A percentile compares a stretch with the other conserved stretches of the same genome.
These are phyloP conservation scores for Parelbella ahira DNA, from an alignment of 2,888 invertebrate species.

Conservation along the genomic window DNA sequence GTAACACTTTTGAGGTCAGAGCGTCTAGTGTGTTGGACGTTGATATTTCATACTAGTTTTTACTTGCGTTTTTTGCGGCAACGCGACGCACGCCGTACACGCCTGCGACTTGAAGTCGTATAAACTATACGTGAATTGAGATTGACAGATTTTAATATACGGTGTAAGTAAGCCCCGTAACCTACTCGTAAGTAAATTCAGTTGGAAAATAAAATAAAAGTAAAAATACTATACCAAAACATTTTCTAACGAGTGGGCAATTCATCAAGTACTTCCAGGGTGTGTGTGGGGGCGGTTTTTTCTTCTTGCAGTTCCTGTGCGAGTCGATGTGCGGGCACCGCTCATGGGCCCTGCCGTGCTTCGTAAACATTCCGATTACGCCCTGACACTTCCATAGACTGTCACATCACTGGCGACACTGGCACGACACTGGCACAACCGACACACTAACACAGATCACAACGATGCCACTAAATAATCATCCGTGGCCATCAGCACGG, in stretches of 20 bases:
- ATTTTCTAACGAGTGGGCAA: slow-evolving; percentile 82
- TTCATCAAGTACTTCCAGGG: slow-evolving; percentile 82
- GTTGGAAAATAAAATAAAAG: slow-evolving; percentile 35
- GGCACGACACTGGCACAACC: slow-evolving; percentile 47
- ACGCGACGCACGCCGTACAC: too few relatives aligned
- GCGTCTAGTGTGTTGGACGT: slow-evolving; percentile 1
- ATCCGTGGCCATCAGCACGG: slow-evolving; percentile 70
- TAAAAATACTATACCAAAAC: slow-evolving; percentile 77
- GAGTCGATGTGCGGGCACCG: slow-evolving; percentile 66
- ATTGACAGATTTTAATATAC: too few relatives aligned
- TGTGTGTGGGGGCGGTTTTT: slow-evolving; percentile 74
- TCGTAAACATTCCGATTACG: slow-evolving; percentile 76
- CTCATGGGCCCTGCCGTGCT: slow-evolving; percentile 74
- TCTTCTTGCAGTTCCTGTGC: slow-evolving; percentile 74
- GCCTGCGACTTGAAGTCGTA: too few relatives aligned
- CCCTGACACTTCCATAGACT: slow-evolving; percentile 70
- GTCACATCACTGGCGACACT: slow-evolving; percentile 71
- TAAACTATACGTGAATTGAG: too few relatives aligned
- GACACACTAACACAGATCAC: slow-evolving; percentile 63
- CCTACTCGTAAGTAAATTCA: too few relatives aligned
- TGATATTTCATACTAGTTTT: slow-evolving; percentile 13
- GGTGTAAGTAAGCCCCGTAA: too few relatives aligned
- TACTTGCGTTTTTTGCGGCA: slow-evolving; percentile 4
- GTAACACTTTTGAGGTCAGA: slow-evolving; percentile 9
- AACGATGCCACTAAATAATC: slow-evolving; percentile 61